Conservation (phyloP, 2,888 invertebrate species). For the Macroteleia sp. region DNA sequence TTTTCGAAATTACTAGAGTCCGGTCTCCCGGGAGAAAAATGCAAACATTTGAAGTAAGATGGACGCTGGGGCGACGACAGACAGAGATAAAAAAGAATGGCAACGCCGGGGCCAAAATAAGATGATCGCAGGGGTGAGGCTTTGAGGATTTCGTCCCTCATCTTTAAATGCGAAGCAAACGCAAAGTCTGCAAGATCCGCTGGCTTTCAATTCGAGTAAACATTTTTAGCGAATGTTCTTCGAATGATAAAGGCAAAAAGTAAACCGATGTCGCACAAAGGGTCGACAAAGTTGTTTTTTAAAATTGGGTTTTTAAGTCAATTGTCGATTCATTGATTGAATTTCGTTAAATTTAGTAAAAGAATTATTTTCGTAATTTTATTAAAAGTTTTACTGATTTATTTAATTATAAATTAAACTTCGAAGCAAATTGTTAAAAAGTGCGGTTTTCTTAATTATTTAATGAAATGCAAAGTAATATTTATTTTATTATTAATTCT, state of each 20-base stretch:
- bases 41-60: conserved; percentile 76
- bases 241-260: conserved; percentile 41
- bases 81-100: conserved; percentile 59
- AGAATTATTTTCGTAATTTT: too few species aligned
- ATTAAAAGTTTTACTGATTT: too few species aligned
- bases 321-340: conserved; percentile 32
- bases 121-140: conserved; percentile 56
- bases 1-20: conserved; percentile 80
- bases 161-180: conserved; percentile 68
- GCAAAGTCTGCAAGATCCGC: conserved; percentile 69
- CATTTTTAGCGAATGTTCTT: conserved; percentile 67
- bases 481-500: too few species aligned
- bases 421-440: too few species aligned
- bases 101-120: conserved; percentile 31
- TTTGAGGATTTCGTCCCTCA: conserved; percentile 76
- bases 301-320: conserved; percentile 18
- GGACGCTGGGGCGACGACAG: conserved; percentile 49
- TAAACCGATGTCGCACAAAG: conserved; percentile 32
- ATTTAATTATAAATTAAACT: too few species aligned
- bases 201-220: conserved; percentile 72
- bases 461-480: too few species aligned
- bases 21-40: conserved; percentile 76
- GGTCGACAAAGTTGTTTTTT: conserved; percentile 23
- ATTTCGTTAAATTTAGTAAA: too few species aligned
- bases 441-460: too few species aligned